phyloP scores from a whole-genome alignment of 2,113 vertebrate genomes.

The Oreamnos americanus region DNA sequence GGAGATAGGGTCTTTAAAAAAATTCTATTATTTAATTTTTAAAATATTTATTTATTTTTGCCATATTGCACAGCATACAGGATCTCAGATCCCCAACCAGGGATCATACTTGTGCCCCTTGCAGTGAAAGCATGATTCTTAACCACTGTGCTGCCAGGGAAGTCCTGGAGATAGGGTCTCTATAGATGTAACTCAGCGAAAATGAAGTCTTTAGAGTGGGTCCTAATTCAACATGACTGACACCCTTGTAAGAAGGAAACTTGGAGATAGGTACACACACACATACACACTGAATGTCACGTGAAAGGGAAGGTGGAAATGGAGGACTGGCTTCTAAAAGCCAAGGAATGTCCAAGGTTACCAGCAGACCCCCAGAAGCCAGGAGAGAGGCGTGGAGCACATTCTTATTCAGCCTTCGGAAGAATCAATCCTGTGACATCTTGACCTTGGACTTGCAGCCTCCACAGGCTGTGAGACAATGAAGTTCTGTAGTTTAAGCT shows the following conservation, averaged over 20 bases:
- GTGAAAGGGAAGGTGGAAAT: neutral
- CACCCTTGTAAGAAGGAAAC: neutral
- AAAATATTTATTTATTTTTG: neutral
- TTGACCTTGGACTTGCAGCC: neutral
- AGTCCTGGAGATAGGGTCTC: neutral
- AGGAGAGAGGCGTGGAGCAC: neutral
- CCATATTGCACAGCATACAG: neutral
- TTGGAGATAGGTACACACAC: neutral
- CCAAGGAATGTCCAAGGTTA: neutral
- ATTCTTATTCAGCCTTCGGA: neutral
- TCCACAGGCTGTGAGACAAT: neutral
- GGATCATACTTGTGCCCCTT: neutral
- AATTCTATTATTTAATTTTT: neutral
- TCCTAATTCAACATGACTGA: neutral
- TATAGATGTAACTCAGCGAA: neutral
- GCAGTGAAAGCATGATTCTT: neutral
- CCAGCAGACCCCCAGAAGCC: neutral
- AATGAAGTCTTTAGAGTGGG: neutral
- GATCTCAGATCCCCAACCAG: neutral
- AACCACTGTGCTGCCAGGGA: neutral
- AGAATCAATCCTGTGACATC: neutral
- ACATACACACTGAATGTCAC: neutral
- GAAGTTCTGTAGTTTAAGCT: neutral
- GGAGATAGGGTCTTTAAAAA: neutral
- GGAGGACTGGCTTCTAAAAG: neutral